A percentile compares a stretch with the other conserved stretches of the same genome.
phyloP scores from a whole-genome alignment of 1,140 invertebrate genomes.

The Zaprionus davidi region DNA sequence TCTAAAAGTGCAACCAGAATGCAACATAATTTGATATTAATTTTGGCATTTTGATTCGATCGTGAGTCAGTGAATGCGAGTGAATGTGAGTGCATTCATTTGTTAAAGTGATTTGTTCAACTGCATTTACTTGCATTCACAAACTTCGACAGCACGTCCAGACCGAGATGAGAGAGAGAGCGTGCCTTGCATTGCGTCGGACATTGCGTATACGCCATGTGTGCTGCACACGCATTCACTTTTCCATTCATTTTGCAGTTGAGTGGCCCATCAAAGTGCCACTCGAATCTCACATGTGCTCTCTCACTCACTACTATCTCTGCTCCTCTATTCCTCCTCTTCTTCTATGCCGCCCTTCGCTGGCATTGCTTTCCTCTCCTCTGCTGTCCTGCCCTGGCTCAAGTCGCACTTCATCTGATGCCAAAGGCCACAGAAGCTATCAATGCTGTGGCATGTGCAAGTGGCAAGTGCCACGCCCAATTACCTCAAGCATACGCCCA shows the following conservation, averaged over 20 bases:
- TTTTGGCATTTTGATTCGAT: not conserved
- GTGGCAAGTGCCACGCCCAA: constrained; percentile 61
- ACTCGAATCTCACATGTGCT: constrained; percentile 9
- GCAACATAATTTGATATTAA: not conserved
- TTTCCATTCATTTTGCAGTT: constrained; percentile 38
- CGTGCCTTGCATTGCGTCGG: constrained; percentile 32
- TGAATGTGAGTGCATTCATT: constrained; percentile 15
- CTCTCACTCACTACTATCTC: not conserved
- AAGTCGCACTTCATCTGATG: constrained; percentile 69
- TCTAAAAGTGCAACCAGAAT: not conserved
- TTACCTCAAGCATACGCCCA: constrained; percentile 49
- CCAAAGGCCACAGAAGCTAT: constrained; percentile 56
- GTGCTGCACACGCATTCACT: constrained; percentile 27
- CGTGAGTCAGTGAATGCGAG: constrained; percentile 11
- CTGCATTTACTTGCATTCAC: constrained; percentile 14
- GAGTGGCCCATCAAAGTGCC: constrained; percentile 46
- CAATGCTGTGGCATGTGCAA: constrained; percentile 53
- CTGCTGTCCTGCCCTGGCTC: not conserved
- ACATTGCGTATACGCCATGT: constrained; percentile 37
- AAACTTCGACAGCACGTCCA: not conserved
- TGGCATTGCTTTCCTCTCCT: not conserved
- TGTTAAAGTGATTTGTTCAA: constrained; percentile 11
- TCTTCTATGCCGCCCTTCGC: not conserved
- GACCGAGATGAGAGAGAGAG: not conserved
- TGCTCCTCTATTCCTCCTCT: not conserved